Evolutionary conservation across 2,797 vertebrate genomes (phyloP), one percentile per base, ranked within the genome.

Genomic region (Xiphorhynchus erythropygius): DNA sequence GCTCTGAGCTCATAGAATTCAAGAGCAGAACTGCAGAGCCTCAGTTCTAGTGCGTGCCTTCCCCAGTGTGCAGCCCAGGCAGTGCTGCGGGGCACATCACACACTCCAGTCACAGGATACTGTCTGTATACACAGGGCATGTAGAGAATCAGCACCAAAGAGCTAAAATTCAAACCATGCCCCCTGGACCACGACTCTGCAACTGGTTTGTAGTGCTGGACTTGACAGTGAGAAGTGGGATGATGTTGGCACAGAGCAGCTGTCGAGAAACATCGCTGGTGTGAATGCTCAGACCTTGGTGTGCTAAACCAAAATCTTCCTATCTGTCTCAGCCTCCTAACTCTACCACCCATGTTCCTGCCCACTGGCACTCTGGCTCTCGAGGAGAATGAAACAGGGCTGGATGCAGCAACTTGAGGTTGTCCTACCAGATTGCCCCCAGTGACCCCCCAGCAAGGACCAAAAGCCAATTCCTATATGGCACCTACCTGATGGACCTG

Each of bases 51-150:
- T 0, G 28, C 2, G 1, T 2, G 4, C 13, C 25, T 10, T 28
- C 4, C 35, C 9, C 2, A 5, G 35, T 0, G 1, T 2, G 47
- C 46, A 21, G 75, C 28, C 2, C 0, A 1, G 3, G 57, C 35
- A 22, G 60, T 10, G 4, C 30, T 1, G 2, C 0, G 5, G 56
- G 50, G 41, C 5, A 1, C 0, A 3, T 22, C 18, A 1, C 4
- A 2, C 7, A 4, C 53, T 18, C 21, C 2, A 4, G 24, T 42
- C 79, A 3, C 71, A n/a, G 64, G 18, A 10, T 1, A 0, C 4
- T 30, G 21, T 3, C 59, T 8, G 15, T 4, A 7, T 1, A 11
- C 44, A 21, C 28, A 30, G 39, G 32, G 19, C 33, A 3, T 30
- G 22, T 5, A 25, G 27, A 17, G 42, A 1, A 52, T 16, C 50